Base-by-base conservation (phyloP, 2,888 invertebrate genomes). In the Agelastica alni region DNA sequence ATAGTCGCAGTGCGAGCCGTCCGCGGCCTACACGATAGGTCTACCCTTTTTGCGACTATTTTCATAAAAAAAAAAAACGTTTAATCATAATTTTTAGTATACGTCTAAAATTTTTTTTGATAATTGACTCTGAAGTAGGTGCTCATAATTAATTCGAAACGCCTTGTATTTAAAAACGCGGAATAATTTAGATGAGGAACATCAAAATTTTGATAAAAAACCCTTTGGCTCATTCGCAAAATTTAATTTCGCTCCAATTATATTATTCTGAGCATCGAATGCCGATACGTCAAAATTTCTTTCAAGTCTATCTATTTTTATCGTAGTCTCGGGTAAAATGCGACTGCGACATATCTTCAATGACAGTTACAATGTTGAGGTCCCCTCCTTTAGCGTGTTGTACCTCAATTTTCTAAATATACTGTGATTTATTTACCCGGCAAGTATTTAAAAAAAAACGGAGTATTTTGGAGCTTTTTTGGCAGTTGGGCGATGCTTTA, bases 331-430 rank as follows among this genome's bases (percentile, higher is more conserved):
- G n/a, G 16, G 36, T 36, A 36, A 36, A 36, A 37, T 47, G 47
- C 47, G 28, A 47, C 37, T 47, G 47, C 47, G 37, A 47, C 47
- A 37, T 47, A 26, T 47, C 47, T 47, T 37, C 26, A 22, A 17
- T 30, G 47, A 47, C 47, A 47, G 47, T 36, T 22, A 28, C n/a
- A 16, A 47, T 47, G 47, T 37, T 22, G 17, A 10, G 47, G 22
- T 28, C 47, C 37, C 47, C 47, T 47, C 47, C 47, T 47, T 47
- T 47, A 37, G 31, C 37, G 26, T 47, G 47, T 47, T 10, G 47
- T 10, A 36, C 36, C 22, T 47, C 37, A 28, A 47, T 47, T 17
- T 47, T 47, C 47, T 47, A 47, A 47, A 47, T 47, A 30, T 47
- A 47, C 28, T n/a, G 28, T 36, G 47, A 47, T 47, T 47, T 47